A percentile compares a stretch with the other conserved stretches of the same genome.
Evolutionary conservation across 2,113 vertebrate species (phyloP).

Genomic region (Corvus cornix): DNA sequence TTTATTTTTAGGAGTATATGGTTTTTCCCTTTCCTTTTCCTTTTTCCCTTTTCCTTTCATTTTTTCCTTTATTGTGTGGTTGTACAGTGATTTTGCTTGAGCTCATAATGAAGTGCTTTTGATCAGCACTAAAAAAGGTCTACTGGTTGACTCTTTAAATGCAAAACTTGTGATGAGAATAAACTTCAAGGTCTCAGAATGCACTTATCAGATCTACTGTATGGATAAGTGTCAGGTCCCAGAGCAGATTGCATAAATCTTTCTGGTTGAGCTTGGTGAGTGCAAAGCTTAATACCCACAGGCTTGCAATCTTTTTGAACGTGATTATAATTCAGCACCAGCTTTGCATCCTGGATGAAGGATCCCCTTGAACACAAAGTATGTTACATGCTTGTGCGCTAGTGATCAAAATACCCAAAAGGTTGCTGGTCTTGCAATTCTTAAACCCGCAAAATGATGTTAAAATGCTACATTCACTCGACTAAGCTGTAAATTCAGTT

Average conservation of each 20-base stretch:
- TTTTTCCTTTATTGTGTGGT: neutral
- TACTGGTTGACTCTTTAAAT: constrained; percentile 67
- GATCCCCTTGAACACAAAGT: constrained; percentile 75
- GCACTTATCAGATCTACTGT: constrained; percentile 70
- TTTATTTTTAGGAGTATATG: constrained; percentile 38
- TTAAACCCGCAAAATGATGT: constrained; percentile 70
- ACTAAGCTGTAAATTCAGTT: constrained; percentile 70
- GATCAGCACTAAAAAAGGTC: constrained; percentile 69
- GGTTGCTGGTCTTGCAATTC: constrained; percentile 59
- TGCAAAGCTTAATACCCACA: constrained; percentile 72
- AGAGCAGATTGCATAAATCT: constrained; percentile 75
- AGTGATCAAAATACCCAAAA: constrained; percentile 71
- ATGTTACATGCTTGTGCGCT: constrained; percentile 66
- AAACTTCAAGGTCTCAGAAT: constrained; percentile 75
- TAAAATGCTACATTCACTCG: constrained; percentile 70
- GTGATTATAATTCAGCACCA: constrained; percentile 72
- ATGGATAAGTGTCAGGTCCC: constrained; percentile 66
- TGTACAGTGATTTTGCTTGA: constrained; percentile 47
- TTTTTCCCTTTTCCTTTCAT: neutral
- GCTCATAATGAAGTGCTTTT: constrained; percentile 60
- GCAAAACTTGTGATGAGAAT: constrained; percentile 72
- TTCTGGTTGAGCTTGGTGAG: constrained; percentile 61
- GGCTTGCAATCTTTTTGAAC: constrained; percentile 69
- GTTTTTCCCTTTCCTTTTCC: neutral
- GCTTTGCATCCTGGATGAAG: constrained; percentile 74